phyloP scores from a whole-genome alignment of 2,888 invertebrate species.

The Ennomos erosarius region DNA sequence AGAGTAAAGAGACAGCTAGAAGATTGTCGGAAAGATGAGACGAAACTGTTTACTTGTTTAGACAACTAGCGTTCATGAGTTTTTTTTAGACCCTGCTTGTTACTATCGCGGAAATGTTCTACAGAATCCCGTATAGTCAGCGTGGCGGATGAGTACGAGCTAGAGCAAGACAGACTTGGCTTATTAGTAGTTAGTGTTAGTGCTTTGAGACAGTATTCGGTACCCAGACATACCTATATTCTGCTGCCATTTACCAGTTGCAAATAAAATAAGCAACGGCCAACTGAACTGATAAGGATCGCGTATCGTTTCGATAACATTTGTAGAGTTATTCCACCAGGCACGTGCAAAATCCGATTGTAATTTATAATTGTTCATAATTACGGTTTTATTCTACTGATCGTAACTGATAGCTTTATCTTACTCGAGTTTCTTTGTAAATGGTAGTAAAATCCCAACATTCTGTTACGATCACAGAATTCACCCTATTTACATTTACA shows the following conservation, averaged over 20 bases:
- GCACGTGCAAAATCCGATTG: constrained; percentile 17
- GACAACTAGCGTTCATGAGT: no score
- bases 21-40: background rate
- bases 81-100: no score
- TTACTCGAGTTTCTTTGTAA: constrained; percentile 3
- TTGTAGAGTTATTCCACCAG: constrained; percentile 1
- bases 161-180: no score
- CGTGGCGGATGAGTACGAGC: no score
- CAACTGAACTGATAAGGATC: constrained; percentile 19
- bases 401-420: constrained; percentile 30
- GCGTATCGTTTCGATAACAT: constrained; percentile 18
- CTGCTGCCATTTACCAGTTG: constrained; percentile 12
- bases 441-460: constrained; percentile 7
- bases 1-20: background rate
- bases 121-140: no score
- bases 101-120: no score
- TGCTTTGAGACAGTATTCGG: no score
- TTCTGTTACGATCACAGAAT: no score
- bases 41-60: no score
- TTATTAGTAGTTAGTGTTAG: no score
- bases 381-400: constrained; percentile 13
- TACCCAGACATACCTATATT: background rate
- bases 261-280: constrained; percentile 9
- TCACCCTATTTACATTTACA: no score
- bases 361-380: constrained; percentile 15